Conservation (phyloP, 1,140 invertebrate genomes). For the Drosophila biarmipes region DNA sequence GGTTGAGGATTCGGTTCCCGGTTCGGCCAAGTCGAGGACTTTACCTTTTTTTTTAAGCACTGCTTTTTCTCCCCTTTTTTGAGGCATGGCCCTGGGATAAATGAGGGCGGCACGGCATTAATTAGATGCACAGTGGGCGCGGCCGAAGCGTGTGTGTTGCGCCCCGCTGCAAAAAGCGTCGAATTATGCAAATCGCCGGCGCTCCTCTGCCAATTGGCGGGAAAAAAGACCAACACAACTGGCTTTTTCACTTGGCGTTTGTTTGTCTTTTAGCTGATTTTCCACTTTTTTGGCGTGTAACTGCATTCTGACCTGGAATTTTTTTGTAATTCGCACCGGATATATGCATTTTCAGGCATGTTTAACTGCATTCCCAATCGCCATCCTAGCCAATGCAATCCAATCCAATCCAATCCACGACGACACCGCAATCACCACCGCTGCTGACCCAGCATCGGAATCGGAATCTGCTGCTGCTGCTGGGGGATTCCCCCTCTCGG, state of each 20-base stretch:
- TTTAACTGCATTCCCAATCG: conserved; percentile 59
- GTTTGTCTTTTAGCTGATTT: conserved; percentile 16
- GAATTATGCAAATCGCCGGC: conserved; percentile 50
- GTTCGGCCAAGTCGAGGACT: conserved; percentile 10
- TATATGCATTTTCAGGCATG: conserved; percentile 65
- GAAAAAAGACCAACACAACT: conserved; percentile 19
- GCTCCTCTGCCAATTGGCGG: conserved; percentile 32
- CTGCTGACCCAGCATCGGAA: conserved; percentile 16
- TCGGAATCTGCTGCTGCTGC: conserved; percentile 9
- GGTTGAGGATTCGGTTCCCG: conserved; percentile 14
- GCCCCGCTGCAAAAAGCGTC: conserved; percentile 22
- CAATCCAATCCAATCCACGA: conserved; percentile 42
- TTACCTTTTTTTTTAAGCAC: conserved; percentile 10
- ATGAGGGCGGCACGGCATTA: conserved; percentile 47
- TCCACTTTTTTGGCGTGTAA: conserved; percentile 8
- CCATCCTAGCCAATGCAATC: conserved; percentile 17
- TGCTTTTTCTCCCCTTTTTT: conserved; percentile 2
- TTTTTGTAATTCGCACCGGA: conserved; percentile 75
- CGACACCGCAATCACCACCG: conserved; percentile 43
- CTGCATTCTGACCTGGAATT: conserved; percentile 18
- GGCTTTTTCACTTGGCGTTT: not conserved
- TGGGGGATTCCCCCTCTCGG: conserved; percentile 44
- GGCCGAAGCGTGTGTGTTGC: conserved; percentile 5
- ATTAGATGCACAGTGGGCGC: conserved; percentile 56
- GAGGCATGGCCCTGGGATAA: conserved; percentile 39